phyloP scores from a whole-genome alignment of 2,888 invertebrate genomes.

The Cryptocheilus praepositus region DNA sequence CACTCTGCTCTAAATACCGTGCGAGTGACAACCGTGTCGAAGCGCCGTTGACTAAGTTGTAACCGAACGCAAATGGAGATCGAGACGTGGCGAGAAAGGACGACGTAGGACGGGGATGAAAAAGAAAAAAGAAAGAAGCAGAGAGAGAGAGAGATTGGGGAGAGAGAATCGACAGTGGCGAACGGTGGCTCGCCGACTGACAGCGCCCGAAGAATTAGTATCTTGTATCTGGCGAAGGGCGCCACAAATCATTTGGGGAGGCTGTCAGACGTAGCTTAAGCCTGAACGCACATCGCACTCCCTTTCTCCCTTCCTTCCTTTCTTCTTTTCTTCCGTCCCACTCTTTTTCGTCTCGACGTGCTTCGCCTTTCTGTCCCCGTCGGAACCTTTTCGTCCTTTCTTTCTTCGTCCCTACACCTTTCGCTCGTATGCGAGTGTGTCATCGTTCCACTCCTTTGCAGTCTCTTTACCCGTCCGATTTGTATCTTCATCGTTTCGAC shows the following conservation, averaged over 20 bases:
- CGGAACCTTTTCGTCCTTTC: no score
- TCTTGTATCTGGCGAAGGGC: slow-evolving; percentile 51
- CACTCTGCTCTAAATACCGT: no score
- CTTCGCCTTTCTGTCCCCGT: background rate
- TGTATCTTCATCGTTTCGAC: slow-evolving; percentile 11
- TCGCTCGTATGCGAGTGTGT: slow-evolving; percentile 3
- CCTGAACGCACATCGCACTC: slow-evolving; percentile 22
- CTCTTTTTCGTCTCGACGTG: background rate
- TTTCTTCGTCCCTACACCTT: background rate
- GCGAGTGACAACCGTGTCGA: slow-evolving; percentile 1
- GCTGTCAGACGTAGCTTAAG: slow-evolving; percentile 49
- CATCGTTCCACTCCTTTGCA: background rate
- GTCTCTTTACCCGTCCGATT: background rate
- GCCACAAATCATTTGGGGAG: slow-evolving; percentile 59
- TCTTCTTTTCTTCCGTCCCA: slow-evolving; percentile 11
- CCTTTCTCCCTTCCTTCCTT: slow-evolving; percentile 2
- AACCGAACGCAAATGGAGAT: slow-evolving; percentile 28
- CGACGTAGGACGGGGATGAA: background rate
- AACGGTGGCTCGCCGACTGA: slow-evolving; percentile 52
- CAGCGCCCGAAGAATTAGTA: slow-evolving; percentile 54
- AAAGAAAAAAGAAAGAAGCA: slow-evolving; percentile 3
- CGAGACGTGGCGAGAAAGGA: background rate
- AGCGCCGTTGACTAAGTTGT: slow-evolving; percentile 34
- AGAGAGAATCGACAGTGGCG: slow-evolving; percentile 39
- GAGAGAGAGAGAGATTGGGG: background rate